Conservation (phyloP, 2,797 vertebrate species). For the Okamejei kenojei region DNA sequence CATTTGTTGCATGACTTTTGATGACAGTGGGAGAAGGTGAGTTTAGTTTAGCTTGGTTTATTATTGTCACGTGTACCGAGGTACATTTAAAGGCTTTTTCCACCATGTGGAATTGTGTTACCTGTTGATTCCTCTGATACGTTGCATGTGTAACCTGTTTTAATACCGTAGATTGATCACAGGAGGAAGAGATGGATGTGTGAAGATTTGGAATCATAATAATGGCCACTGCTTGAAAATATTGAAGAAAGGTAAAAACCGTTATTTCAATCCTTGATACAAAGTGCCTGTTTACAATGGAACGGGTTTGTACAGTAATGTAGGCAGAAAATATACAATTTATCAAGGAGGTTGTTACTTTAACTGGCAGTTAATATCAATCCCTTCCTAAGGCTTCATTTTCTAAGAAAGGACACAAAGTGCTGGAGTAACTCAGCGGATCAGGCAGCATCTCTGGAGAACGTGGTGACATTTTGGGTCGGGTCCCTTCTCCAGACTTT, state of each 20-base stretch:
- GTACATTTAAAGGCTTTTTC: background rate
- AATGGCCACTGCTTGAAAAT: constrained; percentile 57
- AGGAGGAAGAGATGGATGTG: constrained; percentile 58
- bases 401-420: background rate
- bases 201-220: constrained; percentile 66
- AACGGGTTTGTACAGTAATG: background rate
- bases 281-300: background rate
- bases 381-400: background rate
- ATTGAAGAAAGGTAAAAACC: constrained; percentile 53
- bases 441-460: too few relatives aligned
- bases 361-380: background rate
- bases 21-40: constrained; percentile 61
- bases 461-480: too few relatives aligned
- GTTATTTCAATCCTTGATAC: too few relatives aligned
- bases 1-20: constrained; percentile 64
- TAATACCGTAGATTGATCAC: constrained; percentile 57
- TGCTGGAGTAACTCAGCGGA: too few relatives aligned
- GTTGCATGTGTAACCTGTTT: background rate
- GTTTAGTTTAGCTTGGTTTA: background rate
- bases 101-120: background rate
- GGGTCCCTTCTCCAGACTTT: too few relatives aligned
- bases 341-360: background rate
- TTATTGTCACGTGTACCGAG: too few relatives aligned
- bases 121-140: background rate
- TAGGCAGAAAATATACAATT: background rate